Percentiles rank a stretch among this genome's conserved stretches.
Evolutionary conservation across 2,797 vertebrate species (phyloP).

Genomic region (Mastacembelus armatus): DNA sequence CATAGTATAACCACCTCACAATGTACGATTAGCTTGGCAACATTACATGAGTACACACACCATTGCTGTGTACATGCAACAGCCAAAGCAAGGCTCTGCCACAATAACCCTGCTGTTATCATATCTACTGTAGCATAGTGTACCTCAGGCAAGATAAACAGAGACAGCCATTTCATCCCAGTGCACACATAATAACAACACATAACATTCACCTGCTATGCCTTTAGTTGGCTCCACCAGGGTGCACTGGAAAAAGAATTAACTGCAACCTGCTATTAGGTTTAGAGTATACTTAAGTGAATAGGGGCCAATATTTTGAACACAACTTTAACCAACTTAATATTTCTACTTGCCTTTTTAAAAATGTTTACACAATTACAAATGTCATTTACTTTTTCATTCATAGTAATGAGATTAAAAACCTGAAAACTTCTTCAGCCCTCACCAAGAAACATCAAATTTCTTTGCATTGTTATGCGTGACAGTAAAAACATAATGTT

Average conservation of each 20-base stretch:
- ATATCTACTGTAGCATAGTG: slow-evolving; percentile 56
- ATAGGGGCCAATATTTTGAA: slow-evolving; percentile 2
- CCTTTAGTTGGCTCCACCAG: slow-evolving; percentile 44
- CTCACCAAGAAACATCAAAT: background rate
- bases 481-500: slow-evolving; percentile 39
- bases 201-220: slow-evolving; percentile 61
- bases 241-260: slow-evolving; percentile 31
- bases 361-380: background rate
- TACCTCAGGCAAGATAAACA: slow-evolving; percentile 68
- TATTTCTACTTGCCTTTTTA: background rate
- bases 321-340: slow-evolving; percentile 2
- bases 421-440: slow-evolving; percentile 11
- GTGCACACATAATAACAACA: slow-evolving; percentile 63
- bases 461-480: slow-evolving; percentile 23
- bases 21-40: slow-evolving; percentile 34
- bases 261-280: slow-evolving; percentile 37
- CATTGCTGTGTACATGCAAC: slow-evolving; percentile 24
- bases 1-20: slow-evolving; percentile 20
- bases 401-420: background rate
- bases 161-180: slow-evolving; percentile 67
- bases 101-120: slow-evolving; percentile 69
- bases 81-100: slow-evolving; percentile 49
- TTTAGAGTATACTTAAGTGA: slow-evolving; percentile 18
- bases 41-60: slow-evolving; percentile 16
- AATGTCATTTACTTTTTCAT: background rate